Base-by-base conservation (phyloP, 2,888 invertebrate genomes). In the Erannis defoliaria region DNA sequence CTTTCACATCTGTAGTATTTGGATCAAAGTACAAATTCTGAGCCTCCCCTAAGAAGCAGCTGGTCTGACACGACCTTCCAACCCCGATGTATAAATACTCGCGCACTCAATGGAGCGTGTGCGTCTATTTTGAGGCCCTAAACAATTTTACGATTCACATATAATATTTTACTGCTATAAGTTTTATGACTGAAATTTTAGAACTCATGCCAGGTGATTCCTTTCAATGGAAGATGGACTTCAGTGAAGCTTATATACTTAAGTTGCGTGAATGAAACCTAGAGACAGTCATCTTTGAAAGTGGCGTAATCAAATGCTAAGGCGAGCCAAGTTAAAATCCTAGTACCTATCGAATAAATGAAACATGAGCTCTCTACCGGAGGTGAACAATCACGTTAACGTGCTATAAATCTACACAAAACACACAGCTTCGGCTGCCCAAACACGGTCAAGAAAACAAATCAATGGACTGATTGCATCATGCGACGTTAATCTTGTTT, bases 101-200 rank as follows among this genome's bases (percentile, higher is more conserved):
- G 53, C 57, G 55, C 57, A 49, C 57, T 63, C 62, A 62, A 67
- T 61, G 54, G 60, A 63, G 59, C 67, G 64, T 42, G 43, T 21
- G 51, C 40, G 9, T 62, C 58, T 67, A 70, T 70, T 70, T 64
- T 12, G 14, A 54, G 40, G 12, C 5, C 16, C 57, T 55, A 59
- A 62, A 62, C 57, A 63, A 54, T 49, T 69, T 61, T 58, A 67
- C 64, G 67, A 60, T 63, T 54, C 53, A 57, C 49, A 62, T 64
- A 43, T 55, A 56, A 63, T 58, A 60, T 69, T 65, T 67, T 53
- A 69, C 53, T 50, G 33, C 51, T 37, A 29, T 53, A 58, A 48
- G 49, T 55, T 62, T 65, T 65, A 65, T 53, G 55, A 49, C 38
- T 61, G 10, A 40, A 45, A 55, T 23, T 35, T 53, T 40, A 53